A percentile compares a stretch with the other conserved stretches of the same genome.
Conservation (phyloP, 2,888 invertebrate genomes). For the Tiliacea aurago region DNA sequence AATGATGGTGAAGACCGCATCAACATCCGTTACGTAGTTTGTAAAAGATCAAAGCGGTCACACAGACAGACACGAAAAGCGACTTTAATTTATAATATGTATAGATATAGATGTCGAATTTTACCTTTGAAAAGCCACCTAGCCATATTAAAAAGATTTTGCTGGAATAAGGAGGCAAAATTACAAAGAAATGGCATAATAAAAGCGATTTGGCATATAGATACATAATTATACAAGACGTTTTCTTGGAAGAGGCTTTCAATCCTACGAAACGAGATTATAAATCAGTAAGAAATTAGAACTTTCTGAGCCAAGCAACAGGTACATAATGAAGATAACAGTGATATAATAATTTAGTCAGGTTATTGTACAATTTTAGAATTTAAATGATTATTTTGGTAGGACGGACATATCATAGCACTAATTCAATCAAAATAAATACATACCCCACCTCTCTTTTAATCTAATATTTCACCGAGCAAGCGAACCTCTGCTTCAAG, state of each 20-base stretch:
- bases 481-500: no score
- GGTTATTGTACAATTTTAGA: neutral
- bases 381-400: no score
- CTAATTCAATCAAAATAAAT: no score
- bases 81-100: no score
- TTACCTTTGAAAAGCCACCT: constrained; percentile 11
- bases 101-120: neutral
- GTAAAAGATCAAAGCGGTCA: no score
- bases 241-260: neutral
- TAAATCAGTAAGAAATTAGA: neutral
- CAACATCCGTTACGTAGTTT: no score
- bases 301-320: neutral
- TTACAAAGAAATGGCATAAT: constrained; percentile 4
- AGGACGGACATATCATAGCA: no score
- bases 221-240: neutral
- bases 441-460: no score
- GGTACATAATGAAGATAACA: neutral
- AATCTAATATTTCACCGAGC: no score
- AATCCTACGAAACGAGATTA: constrained; percentile 2
- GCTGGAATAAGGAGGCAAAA: neutral
- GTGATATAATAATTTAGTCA: neutral
- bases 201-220: neutral
- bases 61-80: no score
- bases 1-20: no score
- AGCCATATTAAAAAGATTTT: neutral